Conservation (phyloP, 37 sponge, comb jelly and placozoan genomes). For the Chondrosia reniformis region DNA sequence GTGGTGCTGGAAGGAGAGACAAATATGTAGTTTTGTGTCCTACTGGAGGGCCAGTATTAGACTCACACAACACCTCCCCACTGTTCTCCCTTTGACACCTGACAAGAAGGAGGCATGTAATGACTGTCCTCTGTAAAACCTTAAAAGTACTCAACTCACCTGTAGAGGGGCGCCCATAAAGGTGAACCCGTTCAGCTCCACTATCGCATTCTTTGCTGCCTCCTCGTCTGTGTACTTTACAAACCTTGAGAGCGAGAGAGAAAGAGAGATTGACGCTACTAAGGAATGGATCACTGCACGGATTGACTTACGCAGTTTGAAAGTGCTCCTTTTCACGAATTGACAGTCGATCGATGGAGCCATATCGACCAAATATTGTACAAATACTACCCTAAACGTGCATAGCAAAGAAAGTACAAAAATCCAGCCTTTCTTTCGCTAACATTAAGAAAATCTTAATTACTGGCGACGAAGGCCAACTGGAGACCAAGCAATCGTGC, state of each 20-base stretch:
- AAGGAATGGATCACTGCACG: not conserved
- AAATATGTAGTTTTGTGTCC: no score
- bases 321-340: slow-evolving; percentile 5
- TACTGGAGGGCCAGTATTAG: no score
- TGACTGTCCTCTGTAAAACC: no score
- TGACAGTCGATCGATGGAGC: not conserved
- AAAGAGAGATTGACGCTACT: not conserved
- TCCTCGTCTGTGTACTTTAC: slow-evolving; percentile 13
- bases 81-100: not conserved
- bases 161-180: not conserved
- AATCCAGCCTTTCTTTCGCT: no score
- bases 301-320: not conserved
- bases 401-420: no score
- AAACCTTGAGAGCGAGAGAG: no score
- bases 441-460: no score
- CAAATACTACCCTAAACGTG: not conserved
- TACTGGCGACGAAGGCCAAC: no score
- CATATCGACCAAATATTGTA: not conserved
- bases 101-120: no score
- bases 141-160: no score
- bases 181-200: not conserved
- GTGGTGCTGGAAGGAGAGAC: no score
- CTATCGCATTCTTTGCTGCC: slow-evolving; percentile 24
- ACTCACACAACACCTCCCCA: no score
- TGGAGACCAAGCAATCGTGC: not conserved